Evolutionary conservation across 2,113 vertebrate species (phyloP), one percentile per base, ranked within the genome.

Genomic region (Eublepharis macularius): DNA sequence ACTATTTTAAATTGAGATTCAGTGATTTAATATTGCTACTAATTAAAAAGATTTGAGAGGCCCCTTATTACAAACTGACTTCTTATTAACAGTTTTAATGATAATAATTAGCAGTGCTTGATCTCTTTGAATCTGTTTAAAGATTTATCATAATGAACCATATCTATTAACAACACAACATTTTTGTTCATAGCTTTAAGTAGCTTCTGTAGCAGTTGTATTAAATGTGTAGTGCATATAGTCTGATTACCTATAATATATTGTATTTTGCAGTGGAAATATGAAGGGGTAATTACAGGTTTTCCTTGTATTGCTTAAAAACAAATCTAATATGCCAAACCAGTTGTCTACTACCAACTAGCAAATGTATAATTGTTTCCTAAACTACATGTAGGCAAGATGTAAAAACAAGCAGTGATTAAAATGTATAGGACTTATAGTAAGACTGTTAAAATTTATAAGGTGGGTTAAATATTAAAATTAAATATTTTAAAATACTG

Each of bases 31-130:
- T 63, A 63, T 63, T 63, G 60, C 63, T 86, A 81, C 45, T 7
- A 83, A 85, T 36, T 43, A 39, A 13, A 63, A 63, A 9, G 3
- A 63, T 63, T 63, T 63, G 10, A 63, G 60, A 0, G 1, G 72
- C 72, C 84, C 80, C 84, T 89, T 63, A 34, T 85, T 87, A 17
- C 57, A 80, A 57, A 39, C 68, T 89, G 49, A 74, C 14, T 85
- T 82, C 19, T 45, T 51, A n/a, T 84, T 80, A 80, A 16, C 10
- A 49, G 65, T 80, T 78, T 73, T 83, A 70, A 21, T 29, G 3
- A 72, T 26, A 39, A 80, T 80, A 81, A 80, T 74, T 43, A 32
- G 17, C 34, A 80, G n/a, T 49, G 13, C 13, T 84, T 57, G 47
- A 19, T 79, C 19, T 80, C 19, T 83, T 80, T 68, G 32, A 66